These are phyloP conservation scores for Tillus elongatus DNA, from an alignment of 2,888 invertebrate genomes.

Conservation along the genomic window DNA sequence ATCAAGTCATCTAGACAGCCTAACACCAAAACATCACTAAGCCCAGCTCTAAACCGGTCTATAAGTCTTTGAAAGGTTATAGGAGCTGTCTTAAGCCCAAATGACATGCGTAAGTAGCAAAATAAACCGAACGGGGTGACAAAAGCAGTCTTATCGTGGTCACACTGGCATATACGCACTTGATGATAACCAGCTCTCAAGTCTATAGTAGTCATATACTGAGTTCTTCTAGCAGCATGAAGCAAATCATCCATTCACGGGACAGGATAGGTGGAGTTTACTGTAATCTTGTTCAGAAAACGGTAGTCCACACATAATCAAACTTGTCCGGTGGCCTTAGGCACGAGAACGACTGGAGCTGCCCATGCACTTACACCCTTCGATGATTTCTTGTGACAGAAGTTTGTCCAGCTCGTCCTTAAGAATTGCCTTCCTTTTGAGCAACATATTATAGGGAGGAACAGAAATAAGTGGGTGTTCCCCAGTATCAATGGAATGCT, in stretches of 20 bases:
- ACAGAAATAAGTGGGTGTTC: constrained; percentile 25
- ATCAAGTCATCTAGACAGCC: not conserved
- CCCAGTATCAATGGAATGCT: constrained; percentile 26
- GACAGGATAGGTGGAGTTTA: constrained; percentile 12
- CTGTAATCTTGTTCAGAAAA: constrained; percentile 23
- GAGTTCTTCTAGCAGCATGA: too few relatives aligned
- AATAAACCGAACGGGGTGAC: too few relatives aligned
- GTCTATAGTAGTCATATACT: too few relatives aligned
- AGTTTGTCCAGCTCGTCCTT: constrained; percentile 24
- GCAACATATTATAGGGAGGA: constrained; percentile 26
- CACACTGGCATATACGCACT: too few relatives aligned
- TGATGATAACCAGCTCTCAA: too few relatives aligned
- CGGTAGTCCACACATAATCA: constrained; percentile 28
- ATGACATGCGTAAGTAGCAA: too few relatives aligned
- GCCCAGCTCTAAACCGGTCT: not conserved
- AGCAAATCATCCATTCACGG: too few relatives aligned
- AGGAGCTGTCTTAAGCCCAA: too few relatives aligned
- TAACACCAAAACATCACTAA: not conserved
- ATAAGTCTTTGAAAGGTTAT: too few relatives aligned
- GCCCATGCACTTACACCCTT: constrained; percentile 34
- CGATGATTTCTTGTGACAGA: constrained; percentile 26
- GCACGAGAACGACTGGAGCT: constrained; percentile 22
- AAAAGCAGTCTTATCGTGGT: too few relatives aligned
- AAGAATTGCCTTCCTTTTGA: constrained; percentile 18
- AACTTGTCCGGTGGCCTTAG: constrained; percentile 25